Evolutionary conservation across 2,888 invertebrate genomes (phyloP), one percentile per base, ranked within the genome.

Genomic region (Bibio marci): DNA sequence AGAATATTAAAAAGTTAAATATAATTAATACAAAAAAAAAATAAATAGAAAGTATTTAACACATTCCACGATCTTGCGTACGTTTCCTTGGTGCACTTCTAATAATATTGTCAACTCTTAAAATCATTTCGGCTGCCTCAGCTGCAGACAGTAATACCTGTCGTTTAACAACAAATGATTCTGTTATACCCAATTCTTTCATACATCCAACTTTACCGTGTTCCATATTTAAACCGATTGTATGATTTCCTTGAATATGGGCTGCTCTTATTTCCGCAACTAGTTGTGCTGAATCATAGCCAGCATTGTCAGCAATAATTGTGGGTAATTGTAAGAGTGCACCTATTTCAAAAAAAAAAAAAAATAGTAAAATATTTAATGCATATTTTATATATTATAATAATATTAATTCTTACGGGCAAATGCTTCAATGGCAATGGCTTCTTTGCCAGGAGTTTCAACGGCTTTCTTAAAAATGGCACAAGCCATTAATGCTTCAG

Each of bases 121-220:
- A 70, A 51, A 99, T 97, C 87, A 98, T 92, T 66, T 98, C 97
- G 0, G 97, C 95, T 1, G 97, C 97, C 63, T 98, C 98, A 0
- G 90, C 66, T 1, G 95, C 98, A 7, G 94, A 91, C 43, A 91
- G 56, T 39, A 99, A 65, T 36, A 98, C 92, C 62, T 97, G 95
- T 26, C 88, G 72, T 63, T 99, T 99, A 7, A 99, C 97, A 25
- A 86, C 87, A 66, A 80, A 94, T 0, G 97, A 94, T 65, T 99
- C 98, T 0, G 92, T 91, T 49, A 99, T 80, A 34, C 95, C 97
- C 44, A 94, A 65, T 35, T 71, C 69, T 50, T 77, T 76, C 82
- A 99, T 94, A 65, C 94, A 90, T 5, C 78, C 91, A 10, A 92
- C 66, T 52, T 71, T 71, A 4, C 95, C 97, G 34, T 70, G 68